Percentiles rank a stretch among this genome's conserved stretches.
phyloP scores from a whole-genome alignment of 2,888 invertebrate genomes.

The Graphium colonna region DNA sequence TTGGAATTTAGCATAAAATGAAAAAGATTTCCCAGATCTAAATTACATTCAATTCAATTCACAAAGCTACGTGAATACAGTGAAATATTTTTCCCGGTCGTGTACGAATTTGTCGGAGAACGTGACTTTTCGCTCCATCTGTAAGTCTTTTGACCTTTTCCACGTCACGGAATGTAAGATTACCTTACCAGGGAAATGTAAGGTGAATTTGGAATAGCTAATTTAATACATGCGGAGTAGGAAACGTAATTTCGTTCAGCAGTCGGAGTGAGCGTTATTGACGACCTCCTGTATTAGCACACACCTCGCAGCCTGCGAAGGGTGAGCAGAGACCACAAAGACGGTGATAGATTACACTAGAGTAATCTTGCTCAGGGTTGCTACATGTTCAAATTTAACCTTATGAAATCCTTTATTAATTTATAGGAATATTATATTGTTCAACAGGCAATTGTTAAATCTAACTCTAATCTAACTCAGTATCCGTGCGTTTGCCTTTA shows the following conservation, averaged over 20 bases:
- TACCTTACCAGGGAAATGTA: background rate
- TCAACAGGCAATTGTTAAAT: too few species aligned
- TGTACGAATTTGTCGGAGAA: background rate
- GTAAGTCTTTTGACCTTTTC: background rate
- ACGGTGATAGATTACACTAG: slow-evolving; percentile 14
- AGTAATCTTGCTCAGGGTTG: slow-evolving; percentile 7
- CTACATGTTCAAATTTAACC: background rate
- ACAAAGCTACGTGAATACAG: too few species aligned
- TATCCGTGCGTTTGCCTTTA: too few species aligned
- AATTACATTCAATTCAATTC: too few species aligned
- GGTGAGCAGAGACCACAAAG: slow-evolving; percentile 14
- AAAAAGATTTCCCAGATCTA: too few species aligned
- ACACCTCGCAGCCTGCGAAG: slow-evolving; percentile 8
- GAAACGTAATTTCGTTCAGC: too few species aligned
- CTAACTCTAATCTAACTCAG: too few species aligned
- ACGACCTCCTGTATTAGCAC: background rate
- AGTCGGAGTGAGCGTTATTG: background rate
- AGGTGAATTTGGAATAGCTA: background rate
- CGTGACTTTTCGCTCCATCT: background rate
- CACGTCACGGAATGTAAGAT: background rate
- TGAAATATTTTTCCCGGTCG: too few species aligned
- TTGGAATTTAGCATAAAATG: too few species aligned
- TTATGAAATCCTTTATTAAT: too few species aligned
- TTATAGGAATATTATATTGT: too few species aligned
- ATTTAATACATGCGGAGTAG: too few species aligned